A percentile compares a stretch with the other conserved stretches of the same genome.
Conservation (phyloP, 2,113 vertebrate species). For the Oryzias melastigma region DNA sequence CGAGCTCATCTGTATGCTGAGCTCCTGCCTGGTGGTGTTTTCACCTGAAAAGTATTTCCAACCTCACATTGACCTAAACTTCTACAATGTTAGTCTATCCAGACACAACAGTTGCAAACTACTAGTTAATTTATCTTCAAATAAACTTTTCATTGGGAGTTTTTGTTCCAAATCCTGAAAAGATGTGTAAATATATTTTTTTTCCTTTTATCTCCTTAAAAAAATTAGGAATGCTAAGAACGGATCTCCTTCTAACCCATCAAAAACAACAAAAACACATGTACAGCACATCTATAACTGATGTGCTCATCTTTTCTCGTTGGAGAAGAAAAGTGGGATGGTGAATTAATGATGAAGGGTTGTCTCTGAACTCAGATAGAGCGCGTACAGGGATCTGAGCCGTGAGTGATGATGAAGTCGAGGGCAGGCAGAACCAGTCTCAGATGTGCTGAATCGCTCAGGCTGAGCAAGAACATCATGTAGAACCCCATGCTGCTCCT, state of each 20-base stretch:
- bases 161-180: too few species aligned
- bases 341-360: constrained; percentile 54
- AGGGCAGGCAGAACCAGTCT: neutral
- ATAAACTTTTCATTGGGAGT: too few species aligned
- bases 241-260: too few species aligned
- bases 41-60: neutral
- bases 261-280: neutral
- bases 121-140: too few species aligned
- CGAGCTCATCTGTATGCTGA: neutral
- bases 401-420: constrained; percentile 29
- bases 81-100: too few species aligned
- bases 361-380: constrained; percentile 12
- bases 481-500: constrained; percentile 1
- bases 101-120: too few species aligned
- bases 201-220: too few species aligned
- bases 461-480: constrained; percentile 8
- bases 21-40: neutral
- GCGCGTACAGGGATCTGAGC: neutral
- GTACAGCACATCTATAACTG: constrained; percentile 31
- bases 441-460: neutral
- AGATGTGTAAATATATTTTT: too few species aligned
- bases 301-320: constrained; percentile 42
- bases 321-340: constrained; percentile 26
- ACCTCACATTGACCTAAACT: neutral
- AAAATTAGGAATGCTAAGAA: too few species aligned